These are phyloP conservation scores for Carcharodon carcharias DNA, from an alignment of 2,797 vertebrate species.

Conservation along the genomic window DNA sequence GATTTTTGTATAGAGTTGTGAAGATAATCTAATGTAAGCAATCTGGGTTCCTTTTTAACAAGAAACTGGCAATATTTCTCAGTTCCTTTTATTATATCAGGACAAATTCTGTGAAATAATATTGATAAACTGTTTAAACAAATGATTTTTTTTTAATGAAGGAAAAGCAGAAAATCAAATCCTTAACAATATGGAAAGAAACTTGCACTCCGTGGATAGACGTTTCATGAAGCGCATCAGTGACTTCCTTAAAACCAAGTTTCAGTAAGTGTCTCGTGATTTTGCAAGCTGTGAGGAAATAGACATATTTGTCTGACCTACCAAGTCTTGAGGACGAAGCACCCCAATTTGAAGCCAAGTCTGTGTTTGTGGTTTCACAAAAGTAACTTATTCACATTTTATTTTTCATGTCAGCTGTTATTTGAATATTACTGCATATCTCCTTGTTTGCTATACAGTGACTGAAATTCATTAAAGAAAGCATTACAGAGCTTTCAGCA, in stretches of 20 bases:
- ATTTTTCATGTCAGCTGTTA: background rate
- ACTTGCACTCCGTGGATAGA: slow-evolving; percentile 46
- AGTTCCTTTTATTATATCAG: background rate
- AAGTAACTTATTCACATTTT: slow-evolving; percentile 31
- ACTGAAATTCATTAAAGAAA: slow-evolving; percentile 3
- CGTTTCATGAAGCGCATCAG: background rate
- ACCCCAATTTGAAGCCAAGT: background rate
- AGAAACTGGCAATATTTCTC: background rate
- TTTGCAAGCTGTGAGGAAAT: background rate
- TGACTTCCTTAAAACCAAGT: slow-evolving; percentile 34
- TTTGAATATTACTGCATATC: slow-evolving; percentile 27
- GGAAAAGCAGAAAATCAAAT: slow-evolving; percentile 68
- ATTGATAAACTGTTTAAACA: background rate
- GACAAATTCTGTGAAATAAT: background rate
- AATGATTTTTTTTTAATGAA: slow-evolving; percentile 47
- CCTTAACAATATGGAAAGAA: slow-evolving; percentile 51
- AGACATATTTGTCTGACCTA: background rate
- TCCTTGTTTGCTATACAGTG: slow-evolving; percentile 24
- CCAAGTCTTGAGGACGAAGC: background rate
- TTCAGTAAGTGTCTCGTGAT: background rate
- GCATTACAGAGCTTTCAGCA: background rate
- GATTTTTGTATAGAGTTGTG: background rate
- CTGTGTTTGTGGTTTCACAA: slow-evolving; percentile 8
- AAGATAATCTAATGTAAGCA: background rate
- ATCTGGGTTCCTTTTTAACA: too few relatives aligned